Evolutionary conservation across 2,797 vertebrate genomes (phyloP), one percentile per base, ranked within the genome.

Genomic region (Cynopterus sphinx): DNA sequence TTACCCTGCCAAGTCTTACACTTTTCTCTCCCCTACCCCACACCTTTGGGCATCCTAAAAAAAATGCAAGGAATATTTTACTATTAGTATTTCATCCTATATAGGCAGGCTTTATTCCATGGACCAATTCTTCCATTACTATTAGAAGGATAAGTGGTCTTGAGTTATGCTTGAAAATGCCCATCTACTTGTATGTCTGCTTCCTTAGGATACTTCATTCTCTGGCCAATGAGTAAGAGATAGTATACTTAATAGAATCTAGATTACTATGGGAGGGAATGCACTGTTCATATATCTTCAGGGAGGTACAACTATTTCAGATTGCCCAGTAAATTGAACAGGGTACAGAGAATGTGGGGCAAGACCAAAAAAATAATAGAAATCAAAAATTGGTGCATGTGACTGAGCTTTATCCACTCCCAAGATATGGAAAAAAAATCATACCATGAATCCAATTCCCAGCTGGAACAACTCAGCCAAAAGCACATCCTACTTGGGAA

Each of bases 21-120:
- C 7, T 59, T 87, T 86, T 86, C 61, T 28, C 17, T 26, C 57
- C 26, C 5, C 5, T 13, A 1, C 46, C 49, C 49, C 49, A 4
- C 15, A 49, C 49, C 49, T 22, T 61, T 91, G 57, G 11, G 1
- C 10, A 70, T 75, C 12, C 6, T 85, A 43, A 70, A 83, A 57
- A 94, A 75, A 78, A 86, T 21, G 1, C n/a, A 39, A 82, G 17
- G 46, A 70, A 33, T 90, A 84, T 82, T 97, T 95, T 91, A 82
- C 22, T 28, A 59, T 36, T 7, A 91, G 28, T 46, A 53, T 78
- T 22, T 82, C 39, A 87, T 75, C 55, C 33, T 87, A 5, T 79
- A 90, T 3, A 70, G 19, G 55, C 26, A 84, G 15, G 13, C 33
- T 57, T 90, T 59, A 53, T 31, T 65, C 41, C 75, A 26, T 78